Conservation (phyloP, 2,113 vertebrate genomes). For the Tachycineta bicolor region DNA sequence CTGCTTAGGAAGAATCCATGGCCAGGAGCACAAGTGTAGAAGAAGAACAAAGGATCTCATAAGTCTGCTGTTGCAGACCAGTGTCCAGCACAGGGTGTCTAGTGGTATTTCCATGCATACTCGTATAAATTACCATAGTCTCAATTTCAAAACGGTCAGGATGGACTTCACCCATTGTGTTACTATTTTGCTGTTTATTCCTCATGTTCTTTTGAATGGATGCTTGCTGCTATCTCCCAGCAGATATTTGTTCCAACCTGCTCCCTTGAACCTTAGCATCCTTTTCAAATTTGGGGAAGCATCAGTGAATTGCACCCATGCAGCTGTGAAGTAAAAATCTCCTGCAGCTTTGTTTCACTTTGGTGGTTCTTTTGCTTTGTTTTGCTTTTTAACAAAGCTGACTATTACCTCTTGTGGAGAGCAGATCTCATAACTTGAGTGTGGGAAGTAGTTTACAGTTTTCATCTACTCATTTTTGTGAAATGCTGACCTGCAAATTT, state of each 20-base stretch:
- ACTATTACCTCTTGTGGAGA: neutral
- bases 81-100: neutral
- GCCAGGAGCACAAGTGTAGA: neutral
- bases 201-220: neutral
- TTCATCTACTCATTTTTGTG: constrained; percentile 11
- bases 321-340: neutral
- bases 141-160: neutral
- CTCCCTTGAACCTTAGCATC: neutral
- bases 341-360: neutral
- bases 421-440: neutral
- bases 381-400: neutral
- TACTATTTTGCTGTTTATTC: neutral
- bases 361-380: neutral
- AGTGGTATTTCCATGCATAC: neutral
- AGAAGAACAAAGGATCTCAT: neutral
- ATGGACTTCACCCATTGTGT: neutral
- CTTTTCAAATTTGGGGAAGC: neutral
- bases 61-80: neutral
- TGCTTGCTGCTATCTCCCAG: neutral
- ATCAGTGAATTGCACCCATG: neutral
- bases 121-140: neutral
- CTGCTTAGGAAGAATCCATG: neutral
- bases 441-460: constrained; percentile 25
- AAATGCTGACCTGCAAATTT: constrained; percentile 46
- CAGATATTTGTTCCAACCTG: neutral